These are phyloP conservation scores for Phrynocephalus versicolor DNA, from an alignment of 2,113 vertebrate species.

Conservation along the genomic window DNA sequence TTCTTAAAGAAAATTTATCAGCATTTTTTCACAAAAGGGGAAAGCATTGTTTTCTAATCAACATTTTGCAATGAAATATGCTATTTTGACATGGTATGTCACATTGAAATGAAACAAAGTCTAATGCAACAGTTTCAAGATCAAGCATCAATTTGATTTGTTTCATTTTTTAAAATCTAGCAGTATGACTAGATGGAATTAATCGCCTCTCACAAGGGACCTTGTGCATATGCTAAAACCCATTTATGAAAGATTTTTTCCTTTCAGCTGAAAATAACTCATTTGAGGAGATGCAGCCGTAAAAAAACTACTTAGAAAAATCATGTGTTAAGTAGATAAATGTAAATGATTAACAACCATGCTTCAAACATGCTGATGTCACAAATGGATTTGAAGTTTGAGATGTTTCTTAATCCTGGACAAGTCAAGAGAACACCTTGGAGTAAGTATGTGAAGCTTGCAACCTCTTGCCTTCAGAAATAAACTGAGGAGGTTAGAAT, in stretches of 20 bases:
- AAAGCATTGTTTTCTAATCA: constrained; percentile 21
- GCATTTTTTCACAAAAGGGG: constrained; percentile 12
- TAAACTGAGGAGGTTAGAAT: too few species aligned
- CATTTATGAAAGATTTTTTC: neutral
- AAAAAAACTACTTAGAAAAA: neutral
- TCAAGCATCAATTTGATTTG: neutral
- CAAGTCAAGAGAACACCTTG: too few species aligned
- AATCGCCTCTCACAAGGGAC: neutral
- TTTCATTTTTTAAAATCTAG: neutral
- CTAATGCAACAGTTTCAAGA: constrained; percentile 18
- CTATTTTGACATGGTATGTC: constrained; percentile 25
- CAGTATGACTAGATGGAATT: neutral
- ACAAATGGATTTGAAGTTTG: too few species aligned
- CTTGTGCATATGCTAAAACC: neutral
- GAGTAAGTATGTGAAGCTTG: too few species aligned
- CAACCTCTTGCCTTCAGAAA: too few species aligned
- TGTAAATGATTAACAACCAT: too few species aligned
- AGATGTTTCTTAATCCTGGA: too few species aligned
- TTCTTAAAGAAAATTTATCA: constrained; percentile 24
- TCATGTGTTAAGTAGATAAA: neutral
- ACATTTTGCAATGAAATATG: constrained; percentile 27
- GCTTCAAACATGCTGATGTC: too few species aligned
- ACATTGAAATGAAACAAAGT: constrained; percentile 1
- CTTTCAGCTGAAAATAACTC: neutral
- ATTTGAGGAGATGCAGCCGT: neutral